A percentile compares a stretch with the other conserved stretches of the same genome.
Conservation (phyloP, 1,140 invertebrate genomes). For the Drosophila navojoa region DNA sequence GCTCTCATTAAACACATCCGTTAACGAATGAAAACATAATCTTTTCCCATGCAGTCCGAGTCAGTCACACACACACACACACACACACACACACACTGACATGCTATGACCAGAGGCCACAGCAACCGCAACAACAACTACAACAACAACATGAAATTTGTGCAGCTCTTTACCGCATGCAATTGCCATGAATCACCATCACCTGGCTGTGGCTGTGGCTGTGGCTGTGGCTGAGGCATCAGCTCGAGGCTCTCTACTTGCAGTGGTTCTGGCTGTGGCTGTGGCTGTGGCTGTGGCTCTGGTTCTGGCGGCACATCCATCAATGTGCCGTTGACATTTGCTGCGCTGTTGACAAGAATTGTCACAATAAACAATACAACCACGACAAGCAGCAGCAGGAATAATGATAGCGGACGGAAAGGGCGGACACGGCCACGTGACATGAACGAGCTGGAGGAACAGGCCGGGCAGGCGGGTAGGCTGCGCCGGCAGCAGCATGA, state of each 20-base stretch:
- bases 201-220: constrained; percentile 61
- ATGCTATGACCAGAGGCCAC: constrained; percentile 29
- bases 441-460: constrained; percentile 32
- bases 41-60: constrained; percentile 1
- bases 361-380: constrained; percentile 82
- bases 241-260: constrained; percentile 20
- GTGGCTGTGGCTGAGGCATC: constrained; percentile 39
- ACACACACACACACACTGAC: background rate
- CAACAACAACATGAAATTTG: constrained; percentile 50
- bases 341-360: constrained; percentile 79
- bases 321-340: constrained; percentile 81
- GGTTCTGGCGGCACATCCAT: constrained; percentile 70
- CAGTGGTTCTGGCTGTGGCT: constrained; percentile 43
- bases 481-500: constrained; percentile 52
- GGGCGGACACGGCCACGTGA: constrained; percentile 65
- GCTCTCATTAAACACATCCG: constrained; percentile 8
- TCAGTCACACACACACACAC: background rate
- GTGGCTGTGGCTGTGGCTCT: constrained; percentile 15
- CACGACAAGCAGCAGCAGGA: constrained; percentile 56
- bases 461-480: constrained; percentile 13
- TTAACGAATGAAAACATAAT: constrained; percentile 17
- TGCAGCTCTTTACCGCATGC: constrained; percentile 74
- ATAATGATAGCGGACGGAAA: constrained; percentile 52
- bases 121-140: constrained; percentile 36
- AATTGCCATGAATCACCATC: constrained; percentile 80